Evolutionary conservation across 2,888 invertebrate genomes (phyloP).

Genomic region (Liodrosophila aerea): DNA sequence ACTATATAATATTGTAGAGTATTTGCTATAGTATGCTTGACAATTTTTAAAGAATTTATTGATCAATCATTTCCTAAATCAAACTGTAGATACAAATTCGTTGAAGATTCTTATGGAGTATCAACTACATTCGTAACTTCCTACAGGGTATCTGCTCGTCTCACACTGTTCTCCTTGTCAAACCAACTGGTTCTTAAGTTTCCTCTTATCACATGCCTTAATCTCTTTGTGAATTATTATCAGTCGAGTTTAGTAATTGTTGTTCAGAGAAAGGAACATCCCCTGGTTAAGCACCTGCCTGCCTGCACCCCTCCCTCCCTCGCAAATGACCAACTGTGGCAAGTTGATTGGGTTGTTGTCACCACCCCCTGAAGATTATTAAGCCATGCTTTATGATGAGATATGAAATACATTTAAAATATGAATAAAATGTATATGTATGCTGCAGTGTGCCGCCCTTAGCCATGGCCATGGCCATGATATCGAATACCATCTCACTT

Average conservation of each 20-base stretch:
- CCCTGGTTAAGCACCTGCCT: not conserved
- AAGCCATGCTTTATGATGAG: slow-evolving; percentile 24
- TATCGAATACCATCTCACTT: slow-evolving; percentile 39
- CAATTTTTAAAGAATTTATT: no score
- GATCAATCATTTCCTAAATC: no score
- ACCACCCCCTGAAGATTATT: no score
- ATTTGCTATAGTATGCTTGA: no score
- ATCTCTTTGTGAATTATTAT: slow-evolving; percentile 14
- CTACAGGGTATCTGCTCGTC: not conserved
- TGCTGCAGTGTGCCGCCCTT: not conserved
- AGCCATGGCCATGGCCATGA: slow-evolving; percentile 7
- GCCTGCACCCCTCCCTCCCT: slow-evolving; percentile 5
- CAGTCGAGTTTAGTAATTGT: slow-evolving; percentile 1
- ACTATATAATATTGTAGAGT: no score
- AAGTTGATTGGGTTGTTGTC: slow-evolving; percentile 16
- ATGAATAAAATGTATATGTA: slow-evolving; percentile 24
- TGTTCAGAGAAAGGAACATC: slow-evolving; percentile 7
- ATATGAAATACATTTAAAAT: slow-evolving; percentile 59
- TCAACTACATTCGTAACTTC: no score
- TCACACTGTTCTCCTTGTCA: not conserved
- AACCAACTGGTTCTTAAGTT: not conserved
- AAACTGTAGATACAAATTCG: no score
- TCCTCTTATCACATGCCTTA: slow-evolving; percentile 3
- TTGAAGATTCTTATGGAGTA: no score
- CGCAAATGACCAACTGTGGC: slow-evolving; percentile 23